phyloP scores from a whole-genome alignment of 2,797 vertebrate species.

The Spondyliosoma cantharus region DNA sequence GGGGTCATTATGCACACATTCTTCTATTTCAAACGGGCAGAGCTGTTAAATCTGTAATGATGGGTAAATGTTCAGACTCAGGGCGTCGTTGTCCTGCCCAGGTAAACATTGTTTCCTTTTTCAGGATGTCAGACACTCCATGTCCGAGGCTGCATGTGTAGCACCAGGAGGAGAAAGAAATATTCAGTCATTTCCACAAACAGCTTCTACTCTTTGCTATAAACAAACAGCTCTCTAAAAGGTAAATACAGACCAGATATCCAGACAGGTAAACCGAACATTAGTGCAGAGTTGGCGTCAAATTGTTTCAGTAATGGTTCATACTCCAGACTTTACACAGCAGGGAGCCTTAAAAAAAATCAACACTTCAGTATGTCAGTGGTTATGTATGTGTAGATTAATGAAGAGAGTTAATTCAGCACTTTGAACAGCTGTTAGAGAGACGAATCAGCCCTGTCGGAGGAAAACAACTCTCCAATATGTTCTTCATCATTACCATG shows the following conservation, averaged over 20 bases:
- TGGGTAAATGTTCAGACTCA: constrained; percentile 52
- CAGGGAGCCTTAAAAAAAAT: background rate
- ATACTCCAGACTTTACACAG: constrained; percentile 35
- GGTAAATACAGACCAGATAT: constrained; percentile 49
- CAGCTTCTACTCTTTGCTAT: constrained; percentile 50
- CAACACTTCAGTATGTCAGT: constrained; percentile 16
- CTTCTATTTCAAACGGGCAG: constrained; percentile 63
- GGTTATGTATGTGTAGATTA: constrained; percentile 6
- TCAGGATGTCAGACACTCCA: constrained; percentile 45
- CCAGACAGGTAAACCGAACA: constrained; percentile 54
- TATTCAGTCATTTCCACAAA: constrained; percentile 61
- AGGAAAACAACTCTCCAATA: constrained; percentile 4
- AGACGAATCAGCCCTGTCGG: constrained; percentile 8
- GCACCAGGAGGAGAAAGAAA: constrained; percentile 39
- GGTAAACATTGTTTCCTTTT: constrained; percentile 65
- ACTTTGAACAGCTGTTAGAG: constrained; percentile 2
- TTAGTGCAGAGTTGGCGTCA: background rate
- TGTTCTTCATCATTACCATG: background rate
- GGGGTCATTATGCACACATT: constrained; percentile 44
- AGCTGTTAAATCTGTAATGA: constrained; percentile 58
- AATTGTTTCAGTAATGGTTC: constrained; percentile 43
- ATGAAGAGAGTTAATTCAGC: constrained; percentile 13
- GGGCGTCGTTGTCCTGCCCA: constrained; percentile 48
- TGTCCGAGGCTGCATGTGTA: background rate
- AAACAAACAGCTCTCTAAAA: constrained; percentile 54